Evolutionary conservation across 2,113 vertebrate species (phyloP).

Genomic region (Gulo gulo): DNA sequence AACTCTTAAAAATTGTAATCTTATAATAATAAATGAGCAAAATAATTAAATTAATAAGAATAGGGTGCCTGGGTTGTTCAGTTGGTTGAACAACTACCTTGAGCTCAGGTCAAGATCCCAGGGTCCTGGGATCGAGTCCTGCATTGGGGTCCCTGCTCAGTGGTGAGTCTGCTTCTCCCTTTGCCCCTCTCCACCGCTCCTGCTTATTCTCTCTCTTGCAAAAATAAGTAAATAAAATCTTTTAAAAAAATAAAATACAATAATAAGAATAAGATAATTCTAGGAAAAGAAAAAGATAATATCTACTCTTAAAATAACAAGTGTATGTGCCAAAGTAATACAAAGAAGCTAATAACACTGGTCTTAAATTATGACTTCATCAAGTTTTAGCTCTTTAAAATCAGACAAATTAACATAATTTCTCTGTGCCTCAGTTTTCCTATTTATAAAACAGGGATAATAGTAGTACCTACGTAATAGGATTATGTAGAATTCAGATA

Average conservation of each 20-base stretch:
- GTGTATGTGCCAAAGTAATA: neutral
- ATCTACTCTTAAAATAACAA: constrained; percentile 10
- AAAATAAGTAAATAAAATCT: neutral
- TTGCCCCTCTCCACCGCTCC: neutral
- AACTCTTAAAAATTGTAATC: neutral
- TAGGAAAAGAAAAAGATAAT: neutral
- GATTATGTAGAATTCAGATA: neutral
- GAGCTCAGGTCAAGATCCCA: neutral
- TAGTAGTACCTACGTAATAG: neutral
- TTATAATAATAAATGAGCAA: neutral
- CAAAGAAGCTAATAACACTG: neutral
- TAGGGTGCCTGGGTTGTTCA: neutral
- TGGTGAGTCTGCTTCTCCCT: neutral
- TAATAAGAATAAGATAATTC: neutral
- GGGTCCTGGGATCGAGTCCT: neutral
- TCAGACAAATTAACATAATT: neutral
- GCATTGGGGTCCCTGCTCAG: neutral
- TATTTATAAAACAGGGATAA: neutral
- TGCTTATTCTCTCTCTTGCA: neutral
- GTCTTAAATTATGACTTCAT: neutral
- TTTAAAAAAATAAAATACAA: neutral
- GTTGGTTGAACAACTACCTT: neutral
- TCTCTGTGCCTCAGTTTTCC: neutral
- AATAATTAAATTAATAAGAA: neutral
- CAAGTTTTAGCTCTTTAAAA: neutral